Base-by-base conservation (phyloP, 1,140 invertebrate genomes). In the Triops longicaudatus region DNA sequence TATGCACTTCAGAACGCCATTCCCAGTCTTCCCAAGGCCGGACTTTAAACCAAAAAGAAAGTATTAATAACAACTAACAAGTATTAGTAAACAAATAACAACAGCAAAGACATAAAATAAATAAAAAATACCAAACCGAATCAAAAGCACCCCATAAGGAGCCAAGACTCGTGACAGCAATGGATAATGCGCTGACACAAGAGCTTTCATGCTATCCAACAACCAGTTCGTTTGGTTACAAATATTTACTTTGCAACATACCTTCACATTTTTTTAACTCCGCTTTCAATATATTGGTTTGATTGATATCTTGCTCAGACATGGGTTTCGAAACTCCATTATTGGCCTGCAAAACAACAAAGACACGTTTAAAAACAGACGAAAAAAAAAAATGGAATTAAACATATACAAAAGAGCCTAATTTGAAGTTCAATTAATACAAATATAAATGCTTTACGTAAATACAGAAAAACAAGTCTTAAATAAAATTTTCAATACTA, bases 261-360 rank as follows among this genome's bases (percentile, higher is more conserved):
- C 81, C 80, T 80, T 80, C 79, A 22, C 81, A 77, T 17, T 81
- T 80, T 14, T 79, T 79, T 26, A 80, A 77, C 72, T 81, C 80
- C 31, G 26, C 27, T 76, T 80, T 79, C 44, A 80, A 63, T 37
- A 74, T 77, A 63, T 80, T 79, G 72, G 74, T 74, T 41, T 80
- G 78, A 27, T 78, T 76, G 73, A 37, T 26, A 63, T 63, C 50
- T 63, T 63, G 50, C 50, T 63, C 50, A 22, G 50, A 63, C 50
- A 63, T 63, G n/a, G 50, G 17, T 63, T 63, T 63, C 17, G 50
- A 9, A 2, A 63, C 22, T 22, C 50, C 50, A 17, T 63, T 63
- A 63, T 63, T 63, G 50, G 50, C 50, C 50, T 63, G 22, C 14
- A 63, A 14, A 63, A 44, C 17, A 44, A 17, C 43, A 22, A n/a